Base-by-base conservation (phyloP, 2,113 vertebrate genomes). In the Carassius auratus region DNA sequence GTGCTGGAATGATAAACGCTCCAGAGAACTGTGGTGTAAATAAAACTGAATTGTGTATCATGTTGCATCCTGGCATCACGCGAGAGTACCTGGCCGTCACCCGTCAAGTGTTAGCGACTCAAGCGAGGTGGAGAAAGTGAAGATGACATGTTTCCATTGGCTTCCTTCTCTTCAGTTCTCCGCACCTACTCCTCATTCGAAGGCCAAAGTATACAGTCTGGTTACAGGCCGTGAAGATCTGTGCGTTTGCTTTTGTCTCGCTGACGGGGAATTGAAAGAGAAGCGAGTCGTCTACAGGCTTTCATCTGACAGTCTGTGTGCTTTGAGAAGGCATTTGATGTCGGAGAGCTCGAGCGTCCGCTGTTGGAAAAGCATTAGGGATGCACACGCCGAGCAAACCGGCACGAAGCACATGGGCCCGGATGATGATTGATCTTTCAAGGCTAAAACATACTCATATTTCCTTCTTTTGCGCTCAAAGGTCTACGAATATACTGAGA, bases 261-360 rank as follows among this genome's bases (percentile, higher is more conserved):
- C 83, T 79, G 76, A 84, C 68, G 50, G 85, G 84, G 85, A 86
- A 81, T 83, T 76, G 87, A 84, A 69, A 75, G 52, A 76, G 69
- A 76, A 62, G 90, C 84, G 87, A 87, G 85, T 84, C 23, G 78
- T 93, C 90, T 92, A 90, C 91, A 88, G 88, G 90, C 88, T 88
- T 95, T 95, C 93, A 95, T 94, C 92, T 94, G 89, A 89, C 87
- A 89, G 87, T 87, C 90, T 84, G 84, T 84, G 80, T 45, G 71
- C 91, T 93, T 93, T 94, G 93, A 93, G 93, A 93, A 90, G 91
- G 80, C 87, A 93, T 95, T 94, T 94, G 93, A 94, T 94, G 91
- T 92, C 86, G 86, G 85, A 91, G 90, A 69, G 83, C 91, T 88
- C 87, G 88, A 91, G 90, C 85, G 57, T 87, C 84, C 83, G 85